Evolutionary conservation across 1,140 invertebrate genomes (phyloP).

Genomic region (Eulimnadia texana): DNA sequence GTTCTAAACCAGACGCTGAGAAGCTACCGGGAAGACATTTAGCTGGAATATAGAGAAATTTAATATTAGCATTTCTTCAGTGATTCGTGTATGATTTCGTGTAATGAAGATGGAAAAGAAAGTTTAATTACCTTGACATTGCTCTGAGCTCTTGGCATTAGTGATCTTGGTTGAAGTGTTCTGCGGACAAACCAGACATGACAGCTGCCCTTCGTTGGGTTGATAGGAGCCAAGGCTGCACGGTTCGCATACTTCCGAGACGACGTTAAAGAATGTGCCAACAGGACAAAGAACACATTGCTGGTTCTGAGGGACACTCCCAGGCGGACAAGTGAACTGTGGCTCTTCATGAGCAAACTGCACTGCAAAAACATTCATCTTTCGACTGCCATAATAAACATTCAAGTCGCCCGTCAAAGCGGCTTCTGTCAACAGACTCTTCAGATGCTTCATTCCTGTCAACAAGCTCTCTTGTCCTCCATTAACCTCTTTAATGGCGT

Average conservation of each 20-base stretch:
- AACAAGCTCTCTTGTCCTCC: not conserved
- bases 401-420: slow-evolving; percentile 5
- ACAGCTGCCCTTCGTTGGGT: slow-evolving; percentile 34
- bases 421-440: not conserved
- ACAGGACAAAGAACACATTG: slow-evolving; percentile 43
- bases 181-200: slow-evolving; percentile 43
- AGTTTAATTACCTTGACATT: slow-evolving; percentile 42
- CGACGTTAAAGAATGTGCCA: slow-evolving; percentile 46
- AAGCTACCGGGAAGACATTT: slow-evolving; percentile 37
- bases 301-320: not conserved
- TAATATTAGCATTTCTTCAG: too few species aligned
- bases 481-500: not conserved
- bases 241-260: slow-evolving; percentile 35
- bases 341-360: not conserved
- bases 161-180: slow-evolving; percentile 40
- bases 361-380: not conserved
- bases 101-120: too few species aligned
- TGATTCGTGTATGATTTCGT: too few species aligned
- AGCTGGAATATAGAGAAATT: slow-evolving; percentile 25
- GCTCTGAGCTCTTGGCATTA: slow-evolving; percentile 35
- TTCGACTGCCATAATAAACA: not conserved
- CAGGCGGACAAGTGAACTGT: not conserved
- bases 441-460: not conserved
- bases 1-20: slow-evolving; percentile 34
- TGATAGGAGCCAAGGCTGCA: slow-evolving; percentile 47